These are phyloP conservation scores for Tetheella fluctuosa DNA, from an alignment of 2,888 invertebrate species.

Conservation along the genomic window DNA sequence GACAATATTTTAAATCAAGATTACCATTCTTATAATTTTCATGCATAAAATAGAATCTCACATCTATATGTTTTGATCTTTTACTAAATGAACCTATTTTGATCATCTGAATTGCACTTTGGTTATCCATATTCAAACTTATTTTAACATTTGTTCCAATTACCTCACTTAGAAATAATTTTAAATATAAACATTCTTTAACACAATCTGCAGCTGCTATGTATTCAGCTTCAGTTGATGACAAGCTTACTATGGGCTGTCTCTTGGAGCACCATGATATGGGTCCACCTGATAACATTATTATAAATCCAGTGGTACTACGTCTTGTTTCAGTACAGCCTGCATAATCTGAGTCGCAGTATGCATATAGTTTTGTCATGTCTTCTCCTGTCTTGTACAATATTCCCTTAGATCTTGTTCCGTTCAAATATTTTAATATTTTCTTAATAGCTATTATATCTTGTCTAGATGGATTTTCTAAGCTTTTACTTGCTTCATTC, in stretches of 20 bases:
- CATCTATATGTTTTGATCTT: constrained; percentile 6
- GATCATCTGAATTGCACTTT: constrained; percentile 17
- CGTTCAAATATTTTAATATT: background rate
- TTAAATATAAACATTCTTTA: constrained; percentile 25
- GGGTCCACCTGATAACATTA: constrained; percentile 13
- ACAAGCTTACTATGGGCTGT: constrained; percentile 37
- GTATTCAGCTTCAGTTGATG: constrained; percentile 35
- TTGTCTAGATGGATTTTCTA: background rate
- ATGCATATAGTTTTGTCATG: background rate
- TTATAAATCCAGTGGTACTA: constrained; percentile 14
- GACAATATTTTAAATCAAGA: constrained; percentile 16
- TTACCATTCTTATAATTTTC: constrained; percentile 16
- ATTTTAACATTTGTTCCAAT: no score
- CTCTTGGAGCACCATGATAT: constrained; percentile 36
- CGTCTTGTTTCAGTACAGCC: constrained; percentile 7
- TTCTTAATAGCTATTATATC: background rate
- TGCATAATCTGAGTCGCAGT: background rate
- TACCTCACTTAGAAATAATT: constrained; percentile 10
- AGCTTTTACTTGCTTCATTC: background rate
- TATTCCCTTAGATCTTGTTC: background rate
- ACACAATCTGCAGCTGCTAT: constrained; percentile 36
- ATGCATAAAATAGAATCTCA: constrained; percentile 16
- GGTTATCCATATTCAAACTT: constrained; percentile 13
- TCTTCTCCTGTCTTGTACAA: background rate
- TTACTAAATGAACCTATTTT: constrained; percentile 17